Evolutionary conservation across 2,888 invertebrate species (phyloP), one percentile per base, ranked within the genome.

Genomic region (Gari tellinella): DNA sequence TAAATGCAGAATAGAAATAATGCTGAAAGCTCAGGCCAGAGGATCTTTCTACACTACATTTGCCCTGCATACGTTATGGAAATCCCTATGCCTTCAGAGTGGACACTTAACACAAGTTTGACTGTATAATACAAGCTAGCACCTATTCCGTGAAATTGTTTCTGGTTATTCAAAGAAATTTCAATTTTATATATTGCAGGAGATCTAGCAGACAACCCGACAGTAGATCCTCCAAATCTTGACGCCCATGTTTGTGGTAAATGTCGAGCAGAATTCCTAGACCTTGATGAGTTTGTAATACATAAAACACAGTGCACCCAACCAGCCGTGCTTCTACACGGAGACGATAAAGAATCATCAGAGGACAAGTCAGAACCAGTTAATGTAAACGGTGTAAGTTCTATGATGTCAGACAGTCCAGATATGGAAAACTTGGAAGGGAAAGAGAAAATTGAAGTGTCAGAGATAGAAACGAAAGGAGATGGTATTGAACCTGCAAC

Each of bases 161-260:
- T 31, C 5, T n/a, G n/a, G n/a, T n/a, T n/a, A n/a, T n/a, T n/a
- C n/a, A n/a, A n/a, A n/a, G n/a, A 4, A 31, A 10, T 31, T 31
- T 31, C 10, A 31, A 31, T 31, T 31, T 31, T 31, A 31, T 31
- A 31, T 31, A 31, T 70, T 75, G 38, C 69, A 75, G 75, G 62
- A 56, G 68, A 74, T 31, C 25, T 61, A 23, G 38, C 45, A 23
- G 60, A 40, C 17, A 53, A 51, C 0, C 19, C 48, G 8, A 37
- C 31, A 26, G 17, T 45, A 14, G 21, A 25, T 26, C 14, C 45
- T 12, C 23, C 43, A 5, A 66, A 66, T 26, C 19, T 45, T 14
- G 90, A 91, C 77, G 88, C 88, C 17, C 90, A 91, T 70, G 87
- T 91, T 10, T 92, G 92, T 72, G 90, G 89, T 14, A 89, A 89